A percentile compares a stretch with the other conserved stretches of the same genome.
Evolutionary conservation across 53 echinoderm and acorn worm species (phyloP).

Genomic region (Apostichopus leukothele): DNA sequence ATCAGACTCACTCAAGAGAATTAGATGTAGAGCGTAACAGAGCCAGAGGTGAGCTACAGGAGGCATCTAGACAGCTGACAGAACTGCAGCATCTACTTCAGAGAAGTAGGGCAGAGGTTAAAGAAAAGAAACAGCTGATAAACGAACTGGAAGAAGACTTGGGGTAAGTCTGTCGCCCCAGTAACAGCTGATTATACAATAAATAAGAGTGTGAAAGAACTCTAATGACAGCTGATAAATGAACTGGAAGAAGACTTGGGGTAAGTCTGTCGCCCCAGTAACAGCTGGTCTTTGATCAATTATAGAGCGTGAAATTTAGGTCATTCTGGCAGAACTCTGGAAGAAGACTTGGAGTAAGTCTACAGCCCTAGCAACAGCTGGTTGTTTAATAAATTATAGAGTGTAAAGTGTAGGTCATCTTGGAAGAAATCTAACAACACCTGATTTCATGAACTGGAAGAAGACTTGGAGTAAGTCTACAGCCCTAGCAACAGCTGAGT

Average conservation of each 20-base stretch:
- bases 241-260: conserved; percentile 74
- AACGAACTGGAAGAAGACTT: conserved; percentile 74
- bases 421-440: conserved; percentile 55
- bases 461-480: conserved; percentile 65
- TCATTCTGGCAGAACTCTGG: conserved; percentile 11
- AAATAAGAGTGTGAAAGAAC: too few relatives aligned
- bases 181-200: too few relatives aligned
- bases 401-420: background rate
- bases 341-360: conserved; percentile 69
- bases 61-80: conserved; percentile 75
- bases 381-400: background rate
- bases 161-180: conserved; percentile 44
- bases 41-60: conserved; percentile 75
- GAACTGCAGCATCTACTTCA: conserved; percentile 85
- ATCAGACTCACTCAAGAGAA: conserved; percentile 18
- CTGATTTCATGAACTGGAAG: conserved; percentile 63
- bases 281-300: background rate
- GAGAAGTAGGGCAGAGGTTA: conserved; percentile 79
- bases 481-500: background rate
- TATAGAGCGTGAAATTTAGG: background rate
- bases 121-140: conserved; percentile 69
- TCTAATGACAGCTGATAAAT: conserved; percentile 12
- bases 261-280: conserved; percentile 32
- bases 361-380: background rate
- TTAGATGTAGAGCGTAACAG: conserved; percentile 74